Conservation (phyloP, 2,113 vertebrate genomes). For the Anhinga rufa region DNA sequence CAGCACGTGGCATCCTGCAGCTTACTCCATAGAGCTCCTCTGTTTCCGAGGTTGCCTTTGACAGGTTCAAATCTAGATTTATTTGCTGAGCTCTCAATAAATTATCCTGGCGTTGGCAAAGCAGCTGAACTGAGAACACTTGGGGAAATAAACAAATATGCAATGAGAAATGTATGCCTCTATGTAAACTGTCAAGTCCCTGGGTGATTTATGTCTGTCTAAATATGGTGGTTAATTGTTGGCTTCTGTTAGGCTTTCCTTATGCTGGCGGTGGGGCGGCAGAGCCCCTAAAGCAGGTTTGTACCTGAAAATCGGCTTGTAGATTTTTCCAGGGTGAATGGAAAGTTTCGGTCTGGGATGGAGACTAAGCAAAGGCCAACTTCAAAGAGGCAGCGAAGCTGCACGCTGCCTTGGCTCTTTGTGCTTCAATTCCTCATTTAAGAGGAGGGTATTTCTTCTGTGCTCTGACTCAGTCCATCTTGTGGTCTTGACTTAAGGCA, state of each 20-base stretch:
- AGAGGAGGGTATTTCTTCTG: not conserved
- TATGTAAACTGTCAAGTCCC: not conserved
- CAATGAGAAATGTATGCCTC: not conserved
- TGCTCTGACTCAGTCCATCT: not conserved
- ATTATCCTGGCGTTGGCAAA: not conserved
- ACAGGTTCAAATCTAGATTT: not conserved
- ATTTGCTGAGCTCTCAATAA: conserved; percentile 13
- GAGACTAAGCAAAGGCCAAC: not conserved
- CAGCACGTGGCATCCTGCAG: not conserved
- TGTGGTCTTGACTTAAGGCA: not conserved
- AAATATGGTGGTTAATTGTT: not conserved
- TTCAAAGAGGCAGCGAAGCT: not conserved
- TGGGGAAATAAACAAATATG: not conserved
- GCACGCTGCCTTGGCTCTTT: accelerated
- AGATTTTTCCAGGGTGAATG: not conserved
- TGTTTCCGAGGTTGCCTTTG: not conserved
- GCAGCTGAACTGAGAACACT: not conserved
- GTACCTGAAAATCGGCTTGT: not conserved
- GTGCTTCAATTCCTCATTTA: not conserved
- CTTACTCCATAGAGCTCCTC: not conserved
- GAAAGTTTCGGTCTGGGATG: not conserved
- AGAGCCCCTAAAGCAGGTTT: not conserved
- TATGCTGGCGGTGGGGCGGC: not conserved
- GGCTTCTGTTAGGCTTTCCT: not conserved
- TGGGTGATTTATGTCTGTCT: not conserved